phyloP scores from a whole-genome alignment of 1,140 invertebrate genomes.

The Branchinecta lynchi region DNA sequence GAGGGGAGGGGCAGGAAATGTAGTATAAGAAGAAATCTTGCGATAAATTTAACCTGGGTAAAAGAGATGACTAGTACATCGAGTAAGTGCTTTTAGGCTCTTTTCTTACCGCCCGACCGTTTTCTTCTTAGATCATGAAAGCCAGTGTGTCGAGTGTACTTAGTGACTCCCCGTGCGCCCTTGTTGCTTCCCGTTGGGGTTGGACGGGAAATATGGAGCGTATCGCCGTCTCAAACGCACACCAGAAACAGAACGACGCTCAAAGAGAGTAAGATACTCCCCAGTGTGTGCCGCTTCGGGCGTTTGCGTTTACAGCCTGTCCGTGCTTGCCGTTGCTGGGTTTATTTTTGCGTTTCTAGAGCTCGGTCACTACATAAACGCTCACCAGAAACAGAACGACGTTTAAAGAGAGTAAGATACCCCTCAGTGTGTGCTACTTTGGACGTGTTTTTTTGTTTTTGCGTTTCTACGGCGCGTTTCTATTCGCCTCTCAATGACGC shows the following conservation, averaged over 20 bases:
- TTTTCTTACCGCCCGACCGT: no score
- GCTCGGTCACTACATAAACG: slow-evolving; percentile 82
- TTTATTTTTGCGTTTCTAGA: slow-evolving; percentile 46
- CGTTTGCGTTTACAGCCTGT: neutral
- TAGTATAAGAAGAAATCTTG: no score
- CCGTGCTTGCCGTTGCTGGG: neutral
- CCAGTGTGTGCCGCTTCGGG: neutral
- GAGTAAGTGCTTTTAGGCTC: no score
- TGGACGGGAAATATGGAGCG: slow-evolving; percentile 99
- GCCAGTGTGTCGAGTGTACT: slow-evolving; percentile 77
- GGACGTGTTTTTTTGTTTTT: no score
- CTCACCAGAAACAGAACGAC: slow-evolving; percentile 91
- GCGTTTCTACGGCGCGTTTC: no score
- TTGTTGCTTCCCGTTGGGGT: slow-evolving; percentile 91
- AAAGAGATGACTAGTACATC: no score
- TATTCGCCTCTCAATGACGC: no score
- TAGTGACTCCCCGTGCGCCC: slow-evolving; percentile 79
- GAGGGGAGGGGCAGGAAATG: no score
- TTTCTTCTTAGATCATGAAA: slow-evolving; percentile 45
- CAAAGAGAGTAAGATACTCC: slow-evolving; percentile 45
- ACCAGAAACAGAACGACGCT: slow-evolving; percentile 87
- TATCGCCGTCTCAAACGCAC: slow-evolving; percentile 86
- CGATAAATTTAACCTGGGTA: no score
- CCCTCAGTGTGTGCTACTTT: neutral
- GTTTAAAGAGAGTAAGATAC: slow-evolving; percentile 50